A percentile compares a stretch with the other conserved stretches of the same genome.
These are phyloP conservation scores for Pectinophora gossypiella DNA, from an alignment of 1,140 invertebrate genomes.

Conservation along the genomic window DNA sequence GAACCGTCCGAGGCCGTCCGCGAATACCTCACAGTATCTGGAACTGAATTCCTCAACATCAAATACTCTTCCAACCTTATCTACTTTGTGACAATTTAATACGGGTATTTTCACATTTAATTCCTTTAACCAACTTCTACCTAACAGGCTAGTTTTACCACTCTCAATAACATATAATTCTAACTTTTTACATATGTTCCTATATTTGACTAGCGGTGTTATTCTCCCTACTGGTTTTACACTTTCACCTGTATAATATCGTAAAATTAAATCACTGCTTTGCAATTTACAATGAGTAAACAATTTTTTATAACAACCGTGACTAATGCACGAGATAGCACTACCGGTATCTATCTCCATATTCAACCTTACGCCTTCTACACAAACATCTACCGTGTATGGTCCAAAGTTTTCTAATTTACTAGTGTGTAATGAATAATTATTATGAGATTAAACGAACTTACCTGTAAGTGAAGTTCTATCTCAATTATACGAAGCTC, in stretches of 20 bases:
- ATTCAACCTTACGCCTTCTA: background rate
- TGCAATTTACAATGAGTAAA: background rate
- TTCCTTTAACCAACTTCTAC: background rate
- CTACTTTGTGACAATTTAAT: background rate
- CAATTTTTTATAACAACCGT: background rate
- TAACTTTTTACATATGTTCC: background rate
- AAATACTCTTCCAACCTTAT: background rate
- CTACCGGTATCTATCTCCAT: slow-evolving; percentile 4
- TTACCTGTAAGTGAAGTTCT: too few species aligned
- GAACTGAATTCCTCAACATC: too few species aligned
- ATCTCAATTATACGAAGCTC: too few species aligned
- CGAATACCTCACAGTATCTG: too few species aligned
- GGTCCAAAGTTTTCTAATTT: background rate
- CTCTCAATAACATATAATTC: background rate
- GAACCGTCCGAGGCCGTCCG: too few species aligned
- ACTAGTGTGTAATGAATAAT: background rate
- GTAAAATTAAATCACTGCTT: background rate
- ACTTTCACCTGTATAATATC: slow-evolving; percentile 3
- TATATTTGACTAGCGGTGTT: background rate
- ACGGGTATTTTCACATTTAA: background rate
- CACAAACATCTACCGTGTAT: background rate
- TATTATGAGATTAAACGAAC: too few species aligned
- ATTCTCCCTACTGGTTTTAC: background rate
- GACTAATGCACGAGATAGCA: slow-evolving; percentile 1
- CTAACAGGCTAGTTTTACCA: background rate